Evolutionary conservation across 2,888 invertebrate species (phyloP).

Genomic region (Pelosia muscerda): DNA sequence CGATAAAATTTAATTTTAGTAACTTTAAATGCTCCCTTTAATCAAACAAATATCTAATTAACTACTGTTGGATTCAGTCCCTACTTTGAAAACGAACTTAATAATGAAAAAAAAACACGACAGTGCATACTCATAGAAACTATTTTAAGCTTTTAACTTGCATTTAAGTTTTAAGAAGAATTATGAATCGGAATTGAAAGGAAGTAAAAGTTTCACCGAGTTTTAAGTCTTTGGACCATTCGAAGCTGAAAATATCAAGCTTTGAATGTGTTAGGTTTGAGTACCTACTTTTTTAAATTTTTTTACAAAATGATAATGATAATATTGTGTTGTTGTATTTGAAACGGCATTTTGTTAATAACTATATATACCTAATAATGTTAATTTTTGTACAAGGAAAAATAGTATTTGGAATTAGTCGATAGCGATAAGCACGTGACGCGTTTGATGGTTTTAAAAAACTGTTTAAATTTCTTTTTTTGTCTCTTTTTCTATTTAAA

Average conservation of each 20-base stretch:
- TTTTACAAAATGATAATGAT: neutral
- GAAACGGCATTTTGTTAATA: neutral
- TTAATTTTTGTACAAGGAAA: no score
- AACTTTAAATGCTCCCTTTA: neutral
- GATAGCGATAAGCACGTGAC: no score
- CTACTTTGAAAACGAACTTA: conserved; percentile 59
- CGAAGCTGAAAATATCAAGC: conserved; percentile 49
- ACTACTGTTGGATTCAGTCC: conserved; percentile 41
- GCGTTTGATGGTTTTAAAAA: no score
- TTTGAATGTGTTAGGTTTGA: conserved; percentile 24
- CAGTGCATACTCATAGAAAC: conserved; percentile 62
- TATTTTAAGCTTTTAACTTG: conserved; percentile 78
- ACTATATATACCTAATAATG: no score
- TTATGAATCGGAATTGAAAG: conserved; percentile 75
- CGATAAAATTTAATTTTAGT: no score
- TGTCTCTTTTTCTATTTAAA: no score
- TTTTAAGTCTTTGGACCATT: conserved; percentile 50
- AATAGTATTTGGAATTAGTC: no score
- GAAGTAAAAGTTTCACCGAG: conserved; percentile 68
- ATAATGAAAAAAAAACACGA: conserved; percentile 67
- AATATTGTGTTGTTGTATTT: neutral
- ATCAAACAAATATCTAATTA: neutral
- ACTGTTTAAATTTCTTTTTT: no score
- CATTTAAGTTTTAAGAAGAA: conserved; percentile 77
- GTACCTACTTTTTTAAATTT: neutral